Conservation (phyloP, 2,888 invertebrate species). For the Cryptocheilus praepositus region DNA sequence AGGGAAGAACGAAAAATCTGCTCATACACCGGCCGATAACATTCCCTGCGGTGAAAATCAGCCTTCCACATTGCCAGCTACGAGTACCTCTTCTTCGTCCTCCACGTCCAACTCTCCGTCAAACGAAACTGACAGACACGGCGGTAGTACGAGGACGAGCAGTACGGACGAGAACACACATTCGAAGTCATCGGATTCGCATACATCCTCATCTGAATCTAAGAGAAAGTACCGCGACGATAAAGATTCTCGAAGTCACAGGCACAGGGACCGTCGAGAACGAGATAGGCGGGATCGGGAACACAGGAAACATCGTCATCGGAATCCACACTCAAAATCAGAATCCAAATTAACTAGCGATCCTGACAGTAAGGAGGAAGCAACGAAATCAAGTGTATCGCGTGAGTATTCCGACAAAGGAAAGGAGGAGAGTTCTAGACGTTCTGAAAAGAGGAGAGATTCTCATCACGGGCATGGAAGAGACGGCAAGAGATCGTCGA, state of each 20-base stretch:
- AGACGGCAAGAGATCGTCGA: conserved; percentile 55
- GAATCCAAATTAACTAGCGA: conserved; percentile 31
- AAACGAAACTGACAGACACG: conserved; percentile 45
- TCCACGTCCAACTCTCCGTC: conserved; percentile 42
- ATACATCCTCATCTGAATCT: conserved; percentile 33
- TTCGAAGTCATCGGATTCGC: conserved; percentile 43
- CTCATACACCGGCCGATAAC: conserved; percentile 18
- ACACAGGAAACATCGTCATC: conserved; percentile 57
- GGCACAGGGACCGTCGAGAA: conserved; percentile 61
- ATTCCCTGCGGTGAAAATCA: conserved; percentile 26
- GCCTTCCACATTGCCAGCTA: conserved; percentile 2
- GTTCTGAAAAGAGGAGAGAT: conserved; percentile 51
- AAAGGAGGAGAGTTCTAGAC: conserved; percentile 48
- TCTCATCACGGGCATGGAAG: conserved; percentile 50
- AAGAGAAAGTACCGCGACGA: conserved; percentile 52
- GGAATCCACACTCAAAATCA: conserved; percentile 44
- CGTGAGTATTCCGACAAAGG: conserved; percentile 33
- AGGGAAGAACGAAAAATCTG: conserved; percentile 47
- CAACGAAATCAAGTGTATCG: conserved; percentile 29
- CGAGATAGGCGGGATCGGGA: conserved; percentile 56
- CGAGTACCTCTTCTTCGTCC: conserved; percentile 37
- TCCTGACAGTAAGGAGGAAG: conserved; percentile 39
- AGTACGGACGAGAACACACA: conserved; percentile 55
- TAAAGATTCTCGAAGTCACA: conserved; percentile 48
- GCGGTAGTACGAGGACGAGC: conserved; percentile 38